Percentiles rank a stretch among this genome's conserved stretches.
These are phyloP conservation scores for Lepidurus apus DNA, from an alignment of 1,140 invertebrate genomes.

Conservation along the genomic window DNA sequence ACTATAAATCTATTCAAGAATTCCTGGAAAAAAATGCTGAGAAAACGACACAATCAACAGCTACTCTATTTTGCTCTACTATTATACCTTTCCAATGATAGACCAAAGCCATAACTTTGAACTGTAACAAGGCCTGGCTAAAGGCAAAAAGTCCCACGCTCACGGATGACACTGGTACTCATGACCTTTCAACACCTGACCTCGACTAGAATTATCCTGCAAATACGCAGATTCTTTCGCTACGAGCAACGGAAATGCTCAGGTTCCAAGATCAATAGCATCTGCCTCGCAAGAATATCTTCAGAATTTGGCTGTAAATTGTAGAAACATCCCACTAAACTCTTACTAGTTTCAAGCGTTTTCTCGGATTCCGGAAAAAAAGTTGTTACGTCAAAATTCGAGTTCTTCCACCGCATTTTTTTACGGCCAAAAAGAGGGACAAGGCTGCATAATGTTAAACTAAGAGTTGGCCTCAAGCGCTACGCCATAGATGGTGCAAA, in stretches of 20 bases:
- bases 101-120: slow-evolving; percentile 2
- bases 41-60: background rate
- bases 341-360: too few relatives aligned
- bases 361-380: too few relatives aligned
- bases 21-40: background rate
- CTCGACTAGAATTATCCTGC: background rate
- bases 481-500: background rate
- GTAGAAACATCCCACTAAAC: too few relatives aligned
- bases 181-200: background rate
- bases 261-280: background rate
- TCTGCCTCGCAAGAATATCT: background rate
- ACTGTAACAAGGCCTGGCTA: background rate
- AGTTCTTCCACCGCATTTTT: too few relatives aligned
- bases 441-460: slow-evolving; percentile 4
- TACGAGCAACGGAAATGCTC: background rate
- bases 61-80: background rate
- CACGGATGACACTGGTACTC: slow-evolving; percentile 3
- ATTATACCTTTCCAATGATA: slow-evolving; percentile 1
- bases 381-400: too few relatives aligned
- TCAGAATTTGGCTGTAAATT: background rate
- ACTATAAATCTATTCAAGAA: background rate
- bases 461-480: background rate
- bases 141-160: background rate
- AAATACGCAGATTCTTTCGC: slow-evolving; percentile 9
- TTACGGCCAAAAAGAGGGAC: background rate